Evolutionary conservation across 2,797 vertebrate species (phyloP).

Genomic region (Mareca strepera): DNA sequence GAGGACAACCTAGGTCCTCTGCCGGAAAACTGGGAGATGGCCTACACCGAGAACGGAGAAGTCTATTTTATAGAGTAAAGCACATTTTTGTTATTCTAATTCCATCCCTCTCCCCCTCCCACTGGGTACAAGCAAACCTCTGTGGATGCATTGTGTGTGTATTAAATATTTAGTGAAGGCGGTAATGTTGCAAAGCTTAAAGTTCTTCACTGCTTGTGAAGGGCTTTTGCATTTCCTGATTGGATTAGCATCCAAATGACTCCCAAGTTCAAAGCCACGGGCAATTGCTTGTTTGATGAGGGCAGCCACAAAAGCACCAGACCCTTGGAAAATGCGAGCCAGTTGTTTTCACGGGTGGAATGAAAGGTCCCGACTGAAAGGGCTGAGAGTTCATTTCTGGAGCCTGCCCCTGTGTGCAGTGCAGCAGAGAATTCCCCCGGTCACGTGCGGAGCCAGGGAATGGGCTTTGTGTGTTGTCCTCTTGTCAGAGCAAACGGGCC

Average conservation of each 20-base stretch:
- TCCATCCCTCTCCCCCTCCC: not conserved
- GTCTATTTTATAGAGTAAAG: constrained; percentile 99
- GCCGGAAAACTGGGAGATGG: constrained; percentile 99
- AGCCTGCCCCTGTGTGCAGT: not conserved
- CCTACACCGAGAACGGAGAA: constrained; percentile 99
- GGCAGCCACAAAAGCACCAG: not conserved
- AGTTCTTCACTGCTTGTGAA: constrained; percentile 10
- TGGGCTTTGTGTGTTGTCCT: not conserved
- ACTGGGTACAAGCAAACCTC: not conserved
- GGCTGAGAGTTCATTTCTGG: not conserved
- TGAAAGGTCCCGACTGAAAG: constrained; percentile 28
- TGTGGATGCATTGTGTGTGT: not conserved
- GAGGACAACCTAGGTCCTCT: constrained; percentile 96
- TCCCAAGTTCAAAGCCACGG: constrained; percentile 14
- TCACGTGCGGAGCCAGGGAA: not conserved
- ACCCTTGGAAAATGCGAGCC: not conserved
- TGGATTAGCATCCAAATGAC: constrained; percentile 31
- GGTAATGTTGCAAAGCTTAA: not conserved
- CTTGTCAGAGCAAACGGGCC: not conserved
- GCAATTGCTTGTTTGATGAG: constrained; percentile 3
- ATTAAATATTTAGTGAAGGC: constrained; percentile 19
- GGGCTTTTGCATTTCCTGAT: constrained; percentile 28
- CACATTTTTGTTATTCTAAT: constrained; percentile 31
- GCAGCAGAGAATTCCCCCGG: not conserved
- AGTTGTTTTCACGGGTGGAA: constrained; percentile 1